Evolutionary conservation across 2,113 vertebrate species (phyloP), one percentile per base, ranked within the genome.

Genomic region (Colinus virginianus): DNA sequence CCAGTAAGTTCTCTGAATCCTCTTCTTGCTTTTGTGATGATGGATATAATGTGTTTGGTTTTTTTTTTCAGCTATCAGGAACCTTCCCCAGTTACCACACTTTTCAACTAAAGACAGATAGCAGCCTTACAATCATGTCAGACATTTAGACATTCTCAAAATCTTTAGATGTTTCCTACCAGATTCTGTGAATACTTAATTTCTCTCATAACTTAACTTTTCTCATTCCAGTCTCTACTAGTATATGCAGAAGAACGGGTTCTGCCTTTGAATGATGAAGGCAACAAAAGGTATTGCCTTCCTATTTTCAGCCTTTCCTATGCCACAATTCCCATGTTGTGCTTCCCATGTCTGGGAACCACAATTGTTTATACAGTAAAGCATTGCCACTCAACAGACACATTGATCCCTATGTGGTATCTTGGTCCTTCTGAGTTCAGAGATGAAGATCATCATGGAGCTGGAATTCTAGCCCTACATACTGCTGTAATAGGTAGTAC

Each of bases 1-100:
- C 9, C 3, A 5, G 15, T 14, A 45, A 28, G n/a, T 7, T 87
- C 22, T 43, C 28, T 17, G 46, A 9, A 25, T 46, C 0, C 0
- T 82, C 2, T 22, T 79, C 43, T 76, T 84, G 38, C 21, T 21
- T 45, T 58, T 46, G 0, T 58, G 79, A 72, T 87, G 15, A 30
- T 19, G 17, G 26, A 22, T 5, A 59, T 58, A 4, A 17, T 30
- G 4, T 20, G 36, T 36, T 36, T 36, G 36, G 36, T 59, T 56
- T 48, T 2, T 84, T 72, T 66, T 51, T 48, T 25, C 25, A 62
- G 58, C 3, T 61, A 28, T 26, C 0, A 1, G 11, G 21, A 53
- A 7, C 6, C 32, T 76, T 71, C 25, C 12, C 84, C 42, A 38
- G 25, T 7, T 36, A 77, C 26, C n/a, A 43, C 10, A 26, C 30